Base-by-base conservation (phyloP, 2,113 vertebrate genomes). In the Paralichthys olivaceus region DNA sequence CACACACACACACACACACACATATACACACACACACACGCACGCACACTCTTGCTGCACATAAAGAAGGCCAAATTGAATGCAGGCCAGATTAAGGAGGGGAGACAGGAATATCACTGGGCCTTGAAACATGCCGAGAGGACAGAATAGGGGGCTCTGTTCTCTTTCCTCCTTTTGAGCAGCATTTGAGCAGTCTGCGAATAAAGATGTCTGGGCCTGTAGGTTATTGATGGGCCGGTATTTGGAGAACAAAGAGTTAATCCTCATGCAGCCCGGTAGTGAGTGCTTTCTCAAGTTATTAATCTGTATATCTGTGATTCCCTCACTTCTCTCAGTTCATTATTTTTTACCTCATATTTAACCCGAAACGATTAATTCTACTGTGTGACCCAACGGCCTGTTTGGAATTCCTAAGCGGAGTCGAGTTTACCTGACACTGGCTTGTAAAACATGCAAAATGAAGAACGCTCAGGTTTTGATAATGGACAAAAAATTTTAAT, bases 231-330 rank as follows among this genome's bases (percentile, higher is more conserved):
- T 92, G 63, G 61, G 61, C 32, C 34, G 73, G 77, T 83, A 84
- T 83, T 71, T 12, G 54, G 78, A 79, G 88, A 93, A 92, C 87
- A 94, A 93, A 91, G 88, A 79, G 69, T 89, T 89, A 88, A 90
- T 90, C 85, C 67, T 54, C 57, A 37, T 51, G 88, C 92, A 84
- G 86, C 83, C 63, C 82, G 47, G 72, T 72, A 32, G 74, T 72
- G 84, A 80, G 64, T 53, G 82, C 79, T 83, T 70, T 86, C 81
- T 53, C 14, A 67, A 84, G 69, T 91, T 93, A 88, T 87, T 89
- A 80, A 89, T 81, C 67, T 75, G n/a, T 87, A 72, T 80, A 69
- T 81, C 29, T 53, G 7, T 22, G 51, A 14, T 87, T 67, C 58
- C 28, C 40, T 72, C 68, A 32, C 53, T 71, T 72, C 60, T 43